Base-by-base conservation (phyloP, 1,140 invertebrate genomes). In the Apis dorsata region DNA sequence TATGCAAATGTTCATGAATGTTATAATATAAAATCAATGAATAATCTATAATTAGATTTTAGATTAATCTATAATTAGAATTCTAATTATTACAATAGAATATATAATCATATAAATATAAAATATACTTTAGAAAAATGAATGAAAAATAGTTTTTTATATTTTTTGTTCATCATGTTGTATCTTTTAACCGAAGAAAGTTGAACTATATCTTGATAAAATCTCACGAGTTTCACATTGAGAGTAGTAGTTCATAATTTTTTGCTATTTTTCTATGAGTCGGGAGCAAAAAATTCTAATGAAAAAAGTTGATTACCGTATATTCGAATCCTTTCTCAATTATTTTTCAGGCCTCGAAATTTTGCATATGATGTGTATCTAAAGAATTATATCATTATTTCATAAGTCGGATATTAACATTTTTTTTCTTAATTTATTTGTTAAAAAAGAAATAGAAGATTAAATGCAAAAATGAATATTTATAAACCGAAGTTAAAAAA, bases 261-360 rank as follows among this genome's bases (percentile, higher is more conserved):
- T 91, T 89, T 90, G 69, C 86, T 76, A 76, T 89, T 86, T 83
- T 89, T 84, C 83, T 89, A 81, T 44, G 59, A n/a, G 74, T 81
- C 69, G 85, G 81, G 83, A 77, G 69, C 79, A 86, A 81, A 77
- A 83, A 65, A 75, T 66, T 82, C 70, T 78, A 77, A 69, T 80
- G 74, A 84, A 91, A 82, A 91, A 91, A 90, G 83, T 73, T 91
- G 86, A 86, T 85, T 86, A 90, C 79, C 76, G 85, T 55, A 60
- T 79, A 75, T 76, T 73, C 73, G 28, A 86, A 78, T 81, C 89
- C 84, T 76, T 86, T 85, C 70, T 68, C 57, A 71, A 84, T 82
- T 77, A 78, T 80, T 90, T 91, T 89, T 88, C 90, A 91, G 90
- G 86, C 88, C 83, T 72, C 15, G 17, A 51, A 85, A 86, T 91